These are phyloP conservation scores for Pseudachorutes palmiensis DNA, from an alignment of 1,140 invertebrate species.

Conservation along the genomic window DNA sequence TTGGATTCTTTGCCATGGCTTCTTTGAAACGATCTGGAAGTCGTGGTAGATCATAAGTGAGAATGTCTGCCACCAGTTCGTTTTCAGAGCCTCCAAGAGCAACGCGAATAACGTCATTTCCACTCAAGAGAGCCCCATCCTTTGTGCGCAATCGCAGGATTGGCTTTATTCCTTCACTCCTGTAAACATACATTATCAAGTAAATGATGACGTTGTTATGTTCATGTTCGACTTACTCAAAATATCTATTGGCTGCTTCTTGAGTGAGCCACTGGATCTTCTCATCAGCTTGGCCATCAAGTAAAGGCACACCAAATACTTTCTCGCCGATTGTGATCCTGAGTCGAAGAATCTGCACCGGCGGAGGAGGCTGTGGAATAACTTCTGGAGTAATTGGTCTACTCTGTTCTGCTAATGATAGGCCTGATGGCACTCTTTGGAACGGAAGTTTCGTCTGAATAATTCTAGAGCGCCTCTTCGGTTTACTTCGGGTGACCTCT, in stretches of 20 bases:
- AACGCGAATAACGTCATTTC: slow-evolving; percentile 24
- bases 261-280: slow-evolving; percentile 33
- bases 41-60: slow-evolving; percentile 15
- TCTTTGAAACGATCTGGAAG: slow-evolving; percentile 18
- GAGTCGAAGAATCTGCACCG: slow-evolving; percentile 13
- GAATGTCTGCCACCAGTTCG: slow-evolving; percentile 25
- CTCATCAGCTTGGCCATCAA: slow-evolving; percentile 4
- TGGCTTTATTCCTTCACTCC: slow-evolving; percentile 18
- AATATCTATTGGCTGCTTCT: slow-evolving; percentile 24
- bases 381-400: neutral
- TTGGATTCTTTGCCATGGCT: neutral
- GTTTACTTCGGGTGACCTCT: neutral
- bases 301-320: slow-evolving; percentile 27
- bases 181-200: slow-evolving; percentile 9
- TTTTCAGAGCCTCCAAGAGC: slow-evolving; percentile 20
- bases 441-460: no score
- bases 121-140: slow-evolving; percentile 30
- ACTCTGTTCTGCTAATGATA: no score
- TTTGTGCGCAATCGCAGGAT: slow-evolving; percentile 24
- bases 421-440: no score
- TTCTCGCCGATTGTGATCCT: slow-evolving; percentile 16
- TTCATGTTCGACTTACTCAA: slow-evolving; percentile 12
- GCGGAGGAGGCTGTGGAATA: neutral
- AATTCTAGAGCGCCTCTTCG: neutral
- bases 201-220: neutral